Conservation (phyloP, 2,797 vertebrate genomes). For the Euphonia xanthogaster region DNA sequence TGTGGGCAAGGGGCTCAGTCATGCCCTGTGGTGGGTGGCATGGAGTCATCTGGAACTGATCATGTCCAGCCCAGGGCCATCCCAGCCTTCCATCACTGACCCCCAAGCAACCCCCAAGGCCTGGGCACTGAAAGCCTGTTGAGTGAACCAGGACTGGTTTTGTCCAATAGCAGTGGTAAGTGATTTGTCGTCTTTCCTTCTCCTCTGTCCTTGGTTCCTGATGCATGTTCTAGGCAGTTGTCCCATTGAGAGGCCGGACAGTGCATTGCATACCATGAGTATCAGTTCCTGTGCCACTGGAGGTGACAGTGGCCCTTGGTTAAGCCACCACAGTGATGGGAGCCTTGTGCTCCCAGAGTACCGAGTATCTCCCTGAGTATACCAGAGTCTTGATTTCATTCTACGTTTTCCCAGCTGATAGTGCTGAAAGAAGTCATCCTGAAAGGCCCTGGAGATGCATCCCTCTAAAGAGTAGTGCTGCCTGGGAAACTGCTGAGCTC, state of each 20-base stretch:
- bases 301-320: not conserved
- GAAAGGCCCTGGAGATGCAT: not conserved
- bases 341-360: not conserved
- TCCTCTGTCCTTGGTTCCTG: not conserved
- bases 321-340: not conserved
- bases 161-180: not conserved
- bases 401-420: not conserved
- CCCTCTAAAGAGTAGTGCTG: not conserved
- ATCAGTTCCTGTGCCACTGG: not conserved
- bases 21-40: not conserved
- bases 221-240: not conserved
- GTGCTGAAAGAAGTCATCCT: not conserved
- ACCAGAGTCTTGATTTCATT: not conserved
- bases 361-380: not conserved
- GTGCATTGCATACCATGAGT: not conserved
- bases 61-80: not conserved
- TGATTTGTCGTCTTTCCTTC: not conserved
- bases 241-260: not conserved
- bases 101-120: accelerated
- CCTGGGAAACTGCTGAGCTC: not conserved
- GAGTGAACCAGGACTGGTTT: not conserved
- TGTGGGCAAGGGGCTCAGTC: not conserved
- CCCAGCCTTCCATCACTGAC: accelerated
- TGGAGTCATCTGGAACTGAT: accelerated
- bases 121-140: accelerated